These are phyloP conservation scores for Caenorhabditis sp. DNA, from an alignment of 2,888 invertebrate species.

Conservation along the genomic window DNA sequence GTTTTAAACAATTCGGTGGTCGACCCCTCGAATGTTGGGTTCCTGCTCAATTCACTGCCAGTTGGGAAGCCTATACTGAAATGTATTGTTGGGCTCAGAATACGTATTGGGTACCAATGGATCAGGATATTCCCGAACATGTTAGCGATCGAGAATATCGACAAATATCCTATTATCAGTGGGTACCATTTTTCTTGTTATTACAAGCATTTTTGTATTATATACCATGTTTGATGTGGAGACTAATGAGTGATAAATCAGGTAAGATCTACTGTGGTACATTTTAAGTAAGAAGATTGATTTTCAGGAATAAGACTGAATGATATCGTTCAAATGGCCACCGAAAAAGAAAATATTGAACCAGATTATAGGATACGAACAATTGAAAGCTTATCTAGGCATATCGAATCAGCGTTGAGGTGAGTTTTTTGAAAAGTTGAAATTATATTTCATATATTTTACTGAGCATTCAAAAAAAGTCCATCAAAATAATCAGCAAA, in stretches of 20 bases:
- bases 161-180: conserved; percentile 70
- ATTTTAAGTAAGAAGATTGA: too few relatives aligned
- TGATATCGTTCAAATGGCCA: conserved; percentile 71
- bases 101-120: conserved; percentile 73
- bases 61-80: conserved; percentile 75
- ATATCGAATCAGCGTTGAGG: conserved; percentile 69
- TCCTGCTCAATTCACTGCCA: conserved; percentile 74
- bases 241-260: conserved; percentile 73
- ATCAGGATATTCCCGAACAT: conserved; percentile 70
- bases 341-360: conserved; percentile 71
- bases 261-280: too few relatives aligned
- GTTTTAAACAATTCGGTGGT: conserved; percentile 71
- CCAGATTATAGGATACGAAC: conserved; percentile 70
- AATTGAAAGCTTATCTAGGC: conserved; percentile 69
- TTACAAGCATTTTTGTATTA: conserved; percentile 73
- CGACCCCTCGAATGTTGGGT: conserved; percentile 72
- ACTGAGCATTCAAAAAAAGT: too few relatives aligned
- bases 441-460: too few relatives aligned
- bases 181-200: conserved; percentile 62
- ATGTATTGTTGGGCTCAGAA: conserved; percentile 75
- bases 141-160: conserved; percentile 72
- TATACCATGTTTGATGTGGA: conserved; percentile 74
- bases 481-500: too few relatives aligned
- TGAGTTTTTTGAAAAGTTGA: conserved; percentile 8
- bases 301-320: conserved; percentile 70